Conservation (phyloP, 2,888 invertebrate species). For the Conchocele bisecta region DNA sequence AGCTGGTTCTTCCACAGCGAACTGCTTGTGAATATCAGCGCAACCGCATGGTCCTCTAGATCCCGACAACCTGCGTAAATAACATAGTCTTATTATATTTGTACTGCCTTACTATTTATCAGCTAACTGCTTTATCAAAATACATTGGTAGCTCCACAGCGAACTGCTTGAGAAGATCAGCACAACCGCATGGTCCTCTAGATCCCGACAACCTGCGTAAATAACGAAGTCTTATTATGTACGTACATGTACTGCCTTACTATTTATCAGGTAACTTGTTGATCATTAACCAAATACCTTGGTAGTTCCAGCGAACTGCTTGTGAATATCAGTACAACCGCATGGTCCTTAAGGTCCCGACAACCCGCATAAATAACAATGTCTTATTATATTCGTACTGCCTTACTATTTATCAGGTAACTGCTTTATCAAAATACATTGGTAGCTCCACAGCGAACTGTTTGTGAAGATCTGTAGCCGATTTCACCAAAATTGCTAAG, state of each 20-base stretch:
- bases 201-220: constrained; percentile 88
- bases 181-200: constrained; percentile 87
- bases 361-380: no score
- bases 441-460: constrained; percentile 75
- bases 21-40: constrained; percentile 83
- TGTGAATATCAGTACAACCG: constrained; percentile 85
- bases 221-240: no score
- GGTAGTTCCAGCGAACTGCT: constrained; percentile 58
- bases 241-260: background rate
- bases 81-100: no score
- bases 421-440: no score
- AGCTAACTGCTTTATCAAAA: no score
- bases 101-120: no score
- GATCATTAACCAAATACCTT: background rate
- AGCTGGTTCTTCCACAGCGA: constrained; percentile 75
- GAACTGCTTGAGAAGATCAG: constrained; percentile 82
- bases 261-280: background rate
- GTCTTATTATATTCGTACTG: no score
- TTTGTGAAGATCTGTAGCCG: constrained; percentile 80
- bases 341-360: constrained; percentile 87
- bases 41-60: constrained; percentile 86
- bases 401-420: no score
- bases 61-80: constrained; percentile 89
- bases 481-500: background rate
- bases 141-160: constrained; percentile 80